phyloP scores from a whole-genome alignment of 1,140 invertebrate genomes.

The Aphelinus atriplicis region DNA sequence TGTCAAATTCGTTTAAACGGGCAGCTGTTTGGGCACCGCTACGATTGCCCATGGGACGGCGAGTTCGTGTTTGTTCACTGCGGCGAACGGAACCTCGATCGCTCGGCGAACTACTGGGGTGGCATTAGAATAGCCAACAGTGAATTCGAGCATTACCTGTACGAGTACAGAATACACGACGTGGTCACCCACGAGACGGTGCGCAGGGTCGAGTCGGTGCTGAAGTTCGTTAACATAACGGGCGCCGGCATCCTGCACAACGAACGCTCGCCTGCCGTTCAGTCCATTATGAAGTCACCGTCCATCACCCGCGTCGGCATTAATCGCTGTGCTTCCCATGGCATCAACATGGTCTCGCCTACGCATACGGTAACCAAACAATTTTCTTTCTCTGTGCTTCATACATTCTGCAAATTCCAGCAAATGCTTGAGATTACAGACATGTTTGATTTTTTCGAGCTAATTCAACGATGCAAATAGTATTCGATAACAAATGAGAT shows the following conservation, averaged over 20 bases:
- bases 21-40: constrained; percentile 83
- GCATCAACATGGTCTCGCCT: constrained; percentile 91
- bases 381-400: not conserved
- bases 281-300: constrained; percentile 88
- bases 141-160: constrained; percentile 88
- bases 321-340: constrained; percentile 86
- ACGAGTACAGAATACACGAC: constrained; percentile 84
- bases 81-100: constrained; percentile 78
- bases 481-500: too few species aligned
- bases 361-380: constrained; percentile 73
- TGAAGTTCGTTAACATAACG: constrained; percentile 87
- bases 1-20: constrained; percentile 91
- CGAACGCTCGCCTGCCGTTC: constrained; percentile 92
- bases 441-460: too few species aligned
- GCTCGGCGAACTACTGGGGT: constrained; percentile 89
- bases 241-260: constrained; percentile 97
- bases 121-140: constrained; percentile 91
- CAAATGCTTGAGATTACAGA: too few species aligned
- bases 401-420: not conserved
- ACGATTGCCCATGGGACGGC: constrained; percentile 88
- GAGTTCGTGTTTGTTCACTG: constrained; percentile 95
- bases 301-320: constrained; percentile 85
- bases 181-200: constrained; percentile 78
- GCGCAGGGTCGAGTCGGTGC: constrained; percentile 74
- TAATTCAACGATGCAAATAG: too few species aligned